phyloP scores from a whole-genome alignment of 2,888 invertebrate genomes.

The Sarcophaga subvicina region DNA sequence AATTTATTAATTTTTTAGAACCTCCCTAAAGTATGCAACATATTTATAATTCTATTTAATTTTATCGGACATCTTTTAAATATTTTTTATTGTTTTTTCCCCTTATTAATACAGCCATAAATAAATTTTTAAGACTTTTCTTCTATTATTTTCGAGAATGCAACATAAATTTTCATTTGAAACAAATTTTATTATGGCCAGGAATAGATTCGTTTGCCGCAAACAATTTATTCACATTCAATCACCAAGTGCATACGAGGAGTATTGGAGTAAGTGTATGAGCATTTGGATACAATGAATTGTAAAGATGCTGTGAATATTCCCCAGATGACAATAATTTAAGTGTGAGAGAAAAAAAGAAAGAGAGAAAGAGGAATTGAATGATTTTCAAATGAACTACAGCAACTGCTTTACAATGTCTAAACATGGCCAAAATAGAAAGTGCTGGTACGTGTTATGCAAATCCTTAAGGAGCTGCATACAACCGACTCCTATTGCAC shows the following conservation, averaged over 20 bases:
- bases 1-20: neutral
- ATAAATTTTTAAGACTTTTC: neutral
- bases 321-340: constrained; percentile 62
- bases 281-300: too few relatives aligned
- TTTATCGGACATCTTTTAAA: too few relatives aligned
- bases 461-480: constrained; percentile 43
- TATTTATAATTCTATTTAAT: too few relatives aligned
- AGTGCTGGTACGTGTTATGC: constrained; percentile 30
- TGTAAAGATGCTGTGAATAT: constrained; percentile 20
- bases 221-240: constrained; percentile 17
- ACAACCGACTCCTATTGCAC: neutral
- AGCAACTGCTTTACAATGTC: neutral
- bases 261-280: too few relatives aligned
- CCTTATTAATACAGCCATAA: neutral
- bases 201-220: neutral
- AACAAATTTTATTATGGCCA: constrained; percentile 8
- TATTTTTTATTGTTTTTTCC: neutral
- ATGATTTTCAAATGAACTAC: constrained; percentile 21
- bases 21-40: neutral
- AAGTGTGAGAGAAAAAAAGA: neutral
- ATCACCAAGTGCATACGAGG: neutral
- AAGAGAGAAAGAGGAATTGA: constrained; percentile 35
- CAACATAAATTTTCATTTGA: constrained; percentile 20
- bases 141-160: neutral
- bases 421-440: too few relatives aligned